These are phyloP conservation scores for Mythimna ferrago DNA, from an alignment of 2,888 invertebrate genomes.

Conservation along the genomic window DNA sequence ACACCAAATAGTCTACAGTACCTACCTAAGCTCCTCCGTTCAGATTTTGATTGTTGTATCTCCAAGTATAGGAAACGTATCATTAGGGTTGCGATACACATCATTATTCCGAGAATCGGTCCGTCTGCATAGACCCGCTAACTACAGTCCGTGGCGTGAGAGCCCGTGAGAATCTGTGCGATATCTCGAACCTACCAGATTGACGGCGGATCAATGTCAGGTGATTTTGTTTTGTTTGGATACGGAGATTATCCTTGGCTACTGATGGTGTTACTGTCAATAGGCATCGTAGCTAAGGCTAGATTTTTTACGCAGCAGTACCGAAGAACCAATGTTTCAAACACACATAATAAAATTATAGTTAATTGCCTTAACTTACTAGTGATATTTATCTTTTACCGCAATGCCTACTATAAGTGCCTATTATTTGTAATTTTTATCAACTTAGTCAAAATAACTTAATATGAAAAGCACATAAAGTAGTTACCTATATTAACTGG, in stretches of 20 bases:
- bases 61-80: slow-evolving; percentile 73
- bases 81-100: slow-evolving; percentile 78
- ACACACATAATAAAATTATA: too few species aligned
- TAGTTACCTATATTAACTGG: neutral
- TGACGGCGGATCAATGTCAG: slow-evolving; percentile 54
- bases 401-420: too few species aligned
- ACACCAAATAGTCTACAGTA: slow-evolving; percentile 36
- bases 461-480: neutral
- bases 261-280: slow-evolving; percentile 1
- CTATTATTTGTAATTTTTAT: neutral
- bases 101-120: slow-evolving; percentile 80
- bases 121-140: slow-evolving; percentile 69
- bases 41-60: slow-evolving; percentile 69
- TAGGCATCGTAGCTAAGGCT: neutral
- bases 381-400: too few species aligned
- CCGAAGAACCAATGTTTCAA: neutral
- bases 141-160: slow-evolving; percentile 70
- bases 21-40: slow-evolving; percentile 30
- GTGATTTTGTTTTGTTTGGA: slow-evolving; percentile 39
- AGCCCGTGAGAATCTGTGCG: slow-evolving; percentile 82
- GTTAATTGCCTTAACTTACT: too few species aligned
- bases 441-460: neutral
- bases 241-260: slow-evolving; percentile 12
- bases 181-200: slow-evolving; percentile 71
- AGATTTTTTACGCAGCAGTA: neutral